phyloP scores from a whole-genome alignment of 2,797 vertebrate species.

The Bufotes viridis region DNA sequence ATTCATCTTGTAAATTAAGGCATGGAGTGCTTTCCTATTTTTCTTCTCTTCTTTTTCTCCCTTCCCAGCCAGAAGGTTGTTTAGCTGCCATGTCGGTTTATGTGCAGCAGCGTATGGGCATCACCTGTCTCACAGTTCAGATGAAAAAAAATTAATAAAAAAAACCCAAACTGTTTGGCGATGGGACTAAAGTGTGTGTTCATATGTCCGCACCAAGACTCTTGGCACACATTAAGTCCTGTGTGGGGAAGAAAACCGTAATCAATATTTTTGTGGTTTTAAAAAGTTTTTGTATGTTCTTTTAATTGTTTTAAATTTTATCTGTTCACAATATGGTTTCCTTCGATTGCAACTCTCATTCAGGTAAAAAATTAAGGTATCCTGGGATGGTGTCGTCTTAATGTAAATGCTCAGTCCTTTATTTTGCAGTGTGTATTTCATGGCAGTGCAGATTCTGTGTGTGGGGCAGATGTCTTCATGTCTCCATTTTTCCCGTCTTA shows the following conservation, averaged over 20 bases:
- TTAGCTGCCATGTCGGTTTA: conserved; percentile 95
- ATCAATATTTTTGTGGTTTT: conserved; percentile 87
- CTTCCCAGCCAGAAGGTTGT: conserved; percentile 81
- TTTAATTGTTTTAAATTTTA: conserved; percentile 94
- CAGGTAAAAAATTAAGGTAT: conserved; percentile 86
- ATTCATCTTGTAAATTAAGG: conserved; percentile 98
- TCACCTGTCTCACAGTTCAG: conserved; percentile 86
- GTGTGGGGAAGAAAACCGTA: conserved; percentile 75
- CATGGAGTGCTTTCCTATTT: conserved; percentile 80
- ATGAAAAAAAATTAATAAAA: conserved; percentile 72
- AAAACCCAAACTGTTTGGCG: conserved; percentile 77
- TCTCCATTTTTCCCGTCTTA: conserved; percentile 91
- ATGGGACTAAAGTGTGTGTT: conserved; percentile 80
- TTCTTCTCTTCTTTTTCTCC: conserved; percentile 64
- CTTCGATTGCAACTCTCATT: conserved; percentile 83
- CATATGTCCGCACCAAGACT: conserved; percentile 79
- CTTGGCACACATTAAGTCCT: conserved; percentile 80
- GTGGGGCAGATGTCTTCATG: conserved; percentile 89
- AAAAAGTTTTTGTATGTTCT: conserved; percentile 97
- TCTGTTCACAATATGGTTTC: conserved; percentile 85
- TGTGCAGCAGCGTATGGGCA: conserved; percentile 90
- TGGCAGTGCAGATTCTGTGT: conserved; percentile 84
- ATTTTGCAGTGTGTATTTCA: conserved; percentile 82
- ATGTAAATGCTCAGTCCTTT: conserved; percentile 88
- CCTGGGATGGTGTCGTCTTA: conserved; percentile 90